Evolutionary conservation across 1,140 invertebrate species (phyloP).

Genomic region (Saccostrea glomerata): DNA sequence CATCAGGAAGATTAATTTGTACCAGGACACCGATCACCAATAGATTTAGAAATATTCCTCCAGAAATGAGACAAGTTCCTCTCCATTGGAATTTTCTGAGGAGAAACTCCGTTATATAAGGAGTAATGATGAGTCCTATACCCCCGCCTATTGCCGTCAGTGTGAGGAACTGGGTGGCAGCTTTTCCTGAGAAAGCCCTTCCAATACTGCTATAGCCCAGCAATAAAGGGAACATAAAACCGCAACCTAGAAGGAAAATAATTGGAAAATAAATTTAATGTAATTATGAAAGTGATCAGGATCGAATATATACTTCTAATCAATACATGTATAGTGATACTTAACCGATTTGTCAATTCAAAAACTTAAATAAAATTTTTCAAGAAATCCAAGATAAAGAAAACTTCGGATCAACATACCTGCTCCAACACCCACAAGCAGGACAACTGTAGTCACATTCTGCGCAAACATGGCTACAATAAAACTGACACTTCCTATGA

Average conservation of each 20-base stretch:
- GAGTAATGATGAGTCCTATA: background rate
- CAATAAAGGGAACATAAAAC: conserved; percentile 17
- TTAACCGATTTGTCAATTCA: too few species aligned
- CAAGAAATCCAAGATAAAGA: too few species aligned
- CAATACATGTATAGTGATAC: too few species aligned
- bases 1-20: background rate
- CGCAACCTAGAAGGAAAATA: background rate
- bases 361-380: too few species aligned
- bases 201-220: background rate
- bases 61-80: background rate
- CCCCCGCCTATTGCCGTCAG: background rate
- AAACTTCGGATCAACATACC: background rate
- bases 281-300: too few species aligned
- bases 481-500: background rate
- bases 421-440: conserved; percentile 23
- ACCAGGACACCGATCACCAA: background rate
- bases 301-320: too few species aligned
- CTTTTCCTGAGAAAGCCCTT: background rate
- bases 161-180: background rate
- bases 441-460: conserved; percentile 16
- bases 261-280: background rate
- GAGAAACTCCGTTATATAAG: background rate
- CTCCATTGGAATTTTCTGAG: background rate
- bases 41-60: background rate
- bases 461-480: background rate